Percentiles rank a stretch among this genome's conserved stretches.
Evolutionary conservation across 2,113 vertebrate species (phyloP).

Genomic region (Vulpes ferrilata): DNA sequence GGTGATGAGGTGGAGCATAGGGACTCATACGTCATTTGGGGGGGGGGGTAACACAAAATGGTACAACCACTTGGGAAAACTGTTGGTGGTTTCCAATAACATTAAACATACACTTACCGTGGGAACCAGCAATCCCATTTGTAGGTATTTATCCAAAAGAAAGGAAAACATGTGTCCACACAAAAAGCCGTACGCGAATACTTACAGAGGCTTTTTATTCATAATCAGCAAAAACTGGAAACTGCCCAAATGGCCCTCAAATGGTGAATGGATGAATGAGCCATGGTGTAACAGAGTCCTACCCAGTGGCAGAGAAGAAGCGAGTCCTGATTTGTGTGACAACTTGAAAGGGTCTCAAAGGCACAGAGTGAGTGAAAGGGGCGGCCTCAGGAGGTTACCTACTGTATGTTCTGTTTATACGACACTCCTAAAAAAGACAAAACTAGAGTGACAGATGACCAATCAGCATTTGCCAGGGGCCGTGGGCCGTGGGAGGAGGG

Average conservation of each 20-base stretch:
- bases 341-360: neutral
- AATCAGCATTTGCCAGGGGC: rapidly evolving
- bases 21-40: no score
- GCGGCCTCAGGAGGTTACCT: rapidly evolving
- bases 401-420: rapidly evolving
- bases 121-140: neutral
- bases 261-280: neutral
- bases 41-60: neutral
- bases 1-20: rapidly evolving
- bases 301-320: no score
- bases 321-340: rapidly evolving
- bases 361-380: neutral
- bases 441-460: rapidly evolving
- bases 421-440: rapidly evolving
- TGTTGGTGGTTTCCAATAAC: neutral
- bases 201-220: neutral
- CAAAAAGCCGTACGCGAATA: neutral
- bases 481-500: neutral
- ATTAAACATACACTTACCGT: neutral
- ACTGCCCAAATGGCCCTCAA: neutral
- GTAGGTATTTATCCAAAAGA: neutral
- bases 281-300: rapidly evolving
- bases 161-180: neutral
- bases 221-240: neutral
- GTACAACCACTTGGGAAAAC: neutral